These are phyloP conservation scores for Upupa epops DNA, from an alignment of 2,113 vertebrate genomes.

Conservation along the genomic window DNA sequence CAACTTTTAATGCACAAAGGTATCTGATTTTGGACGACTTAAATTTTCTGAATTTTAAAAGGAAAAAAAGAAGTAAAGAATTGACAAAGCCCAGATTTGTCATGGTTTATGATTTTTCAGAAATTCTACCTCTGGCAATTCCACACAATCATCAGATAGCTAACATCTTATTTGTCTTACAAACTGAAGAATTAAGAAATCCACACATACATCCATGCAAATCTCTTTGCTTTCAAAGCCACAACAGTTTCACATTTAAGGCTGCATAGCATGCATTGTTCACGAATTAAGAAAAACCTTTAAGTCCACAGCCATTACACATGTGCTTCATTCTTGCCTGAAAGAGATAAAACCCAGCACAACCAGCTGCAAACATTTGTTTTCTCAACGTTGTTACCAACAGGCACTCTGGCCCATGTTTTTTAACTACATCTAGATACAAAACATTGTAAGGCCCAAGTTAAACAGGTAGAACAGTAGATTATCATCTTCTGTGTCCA, in stretches of 20 bases:
- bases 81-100: neutral
- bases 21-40: neutral
- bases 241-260: neutral
- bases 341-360: neutral
- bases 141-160: neutral
- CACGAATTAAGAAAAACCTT: neutral
- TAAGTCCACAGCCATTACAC: neutral
- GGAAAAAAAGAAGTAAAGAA: neutral
- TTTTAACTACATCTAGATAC: neutral
- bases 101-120: neutral
- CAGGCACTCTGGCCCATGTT: neutral
- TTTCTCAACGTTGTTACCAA: neutral
- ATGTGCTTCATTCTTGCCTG: neutral
- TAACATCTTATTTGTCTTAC: neutral
- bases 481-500: neutral
- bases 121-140: neutral
- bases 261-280: neutral
- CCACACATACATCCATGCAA: neutral
- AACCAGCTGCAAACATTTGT: neutral
- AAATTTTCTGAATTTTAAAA: neutral
- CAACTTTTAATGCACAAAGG: neutral
- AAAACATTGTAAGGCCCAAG: neutral
- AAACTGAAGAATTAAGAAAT: neutral
- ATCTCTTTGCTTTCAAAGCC: neutral
- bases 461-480: neutral